Evolutionary conservation across 2,113 vertebrate species (phyloP), one percentile per base, ranked within the genome.

Genomic region (Meleagris gallopavo): DNA sequence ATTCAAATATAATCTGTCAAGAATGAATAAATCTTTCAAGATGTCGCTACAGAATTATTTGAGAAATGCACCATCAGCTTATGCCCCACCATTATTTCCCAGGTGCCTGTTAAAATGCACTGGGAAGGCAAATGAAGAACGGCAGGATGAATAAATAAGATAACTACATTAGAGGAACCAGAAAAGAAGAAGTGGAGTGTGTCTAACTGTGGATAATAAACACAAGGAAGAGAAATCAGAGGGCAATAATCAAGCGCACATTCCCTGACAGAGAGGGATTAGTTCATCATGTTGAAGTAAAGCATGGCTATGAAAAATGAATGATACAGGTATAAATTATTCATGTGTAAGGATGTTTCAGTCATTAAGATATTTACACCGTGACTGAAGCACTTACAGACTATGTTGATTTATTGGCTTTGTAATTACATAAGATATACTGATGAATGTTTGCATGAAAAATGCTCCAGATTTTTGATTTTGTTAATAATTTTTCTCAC

Each of bases 291-390:
- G 69, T 54, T 65, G 77, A 95, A 96, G 95, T 92, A 96, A 98
- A 97, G 91, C 76, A 85, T 34, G 80, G 90, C 54, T 93, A 93
- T 97, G 95, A 97, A 97, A 98, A 97, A 97, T 96, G 92, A 97
- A 98, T 97, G 95, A 86, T 86, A 90, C 66, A 95, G 92, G 89
- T 93, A 97, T 98, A 97, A 98, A 98, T 98, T 97, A 98, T 98
- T 98, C 97, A 98, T 96, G 91, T 83, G 73, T 94, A 97, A 97
- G 96, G 96, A 96, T 82, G 78, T 95, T 97, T 97, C 93, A 95
- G 97, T 97, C 97, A 98, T 98, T 97, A 98, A 97, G 95, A 97
- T 97, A 98, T 97, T 97, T 98, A 97, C 78, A 97, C 94, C 74
- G 30, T 54, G 93, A 97, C 95, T 91, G 95, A 96, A 97, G 92